Evolutionary conservation across 2,113 vertebrate species (phyloP).

Genomic region (Coptodon rendalli): DNA sequence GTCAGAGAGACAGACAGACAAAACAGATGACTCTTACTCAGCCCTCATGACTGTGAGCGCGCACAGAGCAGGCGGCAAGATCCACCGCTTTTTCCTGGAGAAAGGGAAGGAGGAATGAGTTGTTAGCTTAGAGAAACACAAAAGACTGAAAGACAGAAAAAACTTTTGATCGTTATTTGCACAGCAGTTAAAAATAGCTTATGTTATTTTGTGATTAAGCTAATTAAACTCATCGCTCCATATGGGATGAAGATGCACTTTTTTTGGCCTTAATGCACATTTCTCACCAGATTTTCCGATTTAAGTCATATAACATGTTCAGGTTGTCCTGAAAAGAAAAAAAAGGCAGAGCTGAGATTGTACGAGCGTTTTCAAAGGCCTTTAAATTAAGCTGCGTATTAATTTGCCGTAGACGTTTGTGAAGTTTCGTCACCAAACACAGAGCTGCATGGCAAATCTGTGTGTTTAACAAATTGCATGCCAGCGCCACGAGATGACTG

Average conservation of each 20-base stretch:
- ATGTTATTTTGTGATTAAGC: not conserved
- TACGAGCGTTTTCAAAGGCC: not conserved
- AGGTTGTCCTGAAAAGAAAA: not conserved
- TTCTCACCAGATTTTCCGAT: not conserved
- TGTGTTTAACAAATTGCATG: not conserved
- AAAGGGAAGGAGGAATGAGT: not conserved
- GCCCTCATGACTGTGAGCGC: slow-evolving; percentile 30
- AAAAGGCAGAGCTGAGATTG: not conserved
- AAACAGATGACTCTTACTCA: slow-evolving; percentile 65
- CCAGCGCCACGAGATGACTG: not conserved
- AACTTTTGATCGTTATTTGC: not conserved
- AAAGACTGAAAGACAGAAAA: not conserved
- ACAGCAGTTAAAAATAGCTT: not conserved
- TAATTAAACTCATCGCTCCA: not conserved
- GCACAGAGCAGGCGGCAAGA: slow-evolving; percentile 27
- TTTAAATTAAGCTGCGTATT: not conserved
- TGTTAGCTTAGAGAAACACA: not conserved
- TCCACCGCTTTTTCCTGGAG: not conserved
- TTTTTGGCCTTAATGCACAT: not conserved
- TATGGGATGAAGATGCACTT: not conserved
- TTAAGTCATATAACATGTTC: not conserved
- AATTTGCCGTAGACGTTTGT: not conserved
- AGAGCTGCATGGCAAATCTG: not conserved
- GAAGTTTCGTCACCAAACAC: not conserved
- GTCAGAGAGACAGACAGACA: slow-evolving; percentile 31